Base-by-base conservation (phyloP, 2,113 vertebrate genomes). In the Gobiocypris rarus region DNA sequence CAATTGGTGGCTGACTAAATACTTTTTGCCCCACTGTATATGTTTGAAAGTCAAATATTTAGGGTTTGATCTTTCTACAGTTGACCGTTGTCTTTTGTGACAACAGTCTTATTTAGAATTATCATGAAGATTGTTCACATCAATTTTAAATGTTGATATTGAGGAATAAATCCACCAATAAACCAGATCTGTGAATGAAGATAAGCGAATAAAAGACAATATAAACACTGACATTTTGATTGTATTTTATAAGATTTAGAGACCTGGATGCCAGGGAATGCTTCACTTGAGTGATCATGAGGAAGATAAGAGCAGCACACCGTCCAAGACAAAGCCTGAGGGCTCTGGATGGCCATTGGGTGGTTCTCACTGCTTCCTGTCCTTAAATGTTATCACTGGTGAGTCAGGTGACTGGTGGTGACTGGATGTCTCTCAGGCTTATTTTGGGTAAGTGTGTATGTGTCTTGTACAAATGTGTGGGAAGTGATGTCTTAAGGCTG, bases 261-360 rank as follows among this genome's bases (percentile, higher is more conserved):
- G 56, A 65, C 10, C 26, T 31, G 24, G 0, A 34, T 63, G 17
- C 10, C 59, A 31, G 43, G 17, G 19, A 50, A 22, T 65, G 59
- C 41, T 28, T 26, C 7, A 9, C 56, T 13, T 48, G 24, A 67
- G 77, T 6, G 19, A 3, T 80, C 3, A 45, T 17, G 15, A 67
- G 7, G 77, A 80, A 67, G n/a, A 52, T 75, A 43, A 71, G 41
- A 45, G 41, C 69, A 75, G 71, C 45, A 75, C n/a, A 75, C 71
- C 14, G 1, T 52, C 71, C 71, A 4, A 45, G 48, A 50, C 43
- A 9, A 24, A 28, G 76, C 56, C 76, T 22, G 41, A 63, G 76
- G 76, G 56, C 76, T 43, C 56, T 45, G 58, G 59, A 50, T 67
- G 43, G 19, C 50, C 26, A 50, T 31, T 50, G 26, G 43, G 61